These are phyloP conservation scores for Cataglyphis livida DNA, from an alignment of 2,888 invertebrate species.

Conservation along the genomic window DNA sequence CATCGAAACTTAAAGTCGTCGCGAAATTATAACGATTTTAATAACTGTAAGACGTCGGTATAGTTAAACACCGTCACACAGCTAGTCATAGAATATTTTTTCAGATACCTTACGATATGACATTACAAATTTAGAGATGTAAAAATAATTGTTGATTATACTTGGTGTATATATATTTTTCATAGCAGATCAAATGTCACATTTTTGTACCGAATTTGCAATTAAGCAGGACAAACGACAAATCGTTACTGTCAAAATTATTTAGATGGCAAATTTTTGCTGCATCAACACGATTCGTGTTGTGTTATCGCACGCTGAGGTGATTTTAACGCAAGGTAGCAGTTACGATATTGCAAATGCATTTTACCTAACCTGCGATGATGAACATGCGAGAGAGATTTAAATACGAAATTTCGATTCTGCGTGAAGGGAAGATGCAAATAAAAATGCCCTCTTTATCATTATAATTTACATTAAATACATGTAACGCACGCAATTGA, in stretches of 20 bases:
- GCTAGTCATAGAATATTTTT: not conserved
- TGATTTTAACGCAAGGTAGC: slow-evolving; percentile 35
- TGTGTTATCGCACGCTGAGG: not conserved
- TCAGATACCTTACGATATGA: not conserved
- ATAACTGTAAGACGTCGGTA: not conserved
- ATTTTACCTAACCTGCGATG: not conserved
- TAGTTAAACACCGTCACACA: not conserved
- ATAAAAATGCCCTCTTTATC: not conserved
- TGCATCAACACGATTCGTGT: not conserved
- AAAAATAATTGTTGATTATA: not conserved
- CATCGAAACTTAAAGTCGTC: not conserved
- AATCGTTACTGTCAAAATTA: not conserved
- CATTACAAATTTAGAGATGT: not conserved
- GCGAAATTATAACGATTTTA: not conserved
- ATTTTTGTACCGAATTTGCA: too few species aligned
- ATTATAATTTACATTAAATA: not conserved
- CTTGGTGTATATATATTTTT: not conserved
- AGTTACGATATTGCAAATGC: not conserved
- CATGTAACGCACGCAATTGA: not conserved
- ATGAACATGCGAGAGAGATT: not conserved
- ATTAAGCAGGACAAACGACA: not conserved
- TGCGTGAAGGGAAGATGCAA: not conserved
- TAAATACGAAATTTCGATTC: slow-evolving; percentile 5
- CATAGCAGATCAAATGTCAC: not conserved
- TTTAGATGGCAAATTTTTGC: not conserved